These are phyloP conservation scores for Coreius guichenoti DNA, from an alignment of 2,797 vertebrate genomes.

Conservation along the genomic window DNA sequence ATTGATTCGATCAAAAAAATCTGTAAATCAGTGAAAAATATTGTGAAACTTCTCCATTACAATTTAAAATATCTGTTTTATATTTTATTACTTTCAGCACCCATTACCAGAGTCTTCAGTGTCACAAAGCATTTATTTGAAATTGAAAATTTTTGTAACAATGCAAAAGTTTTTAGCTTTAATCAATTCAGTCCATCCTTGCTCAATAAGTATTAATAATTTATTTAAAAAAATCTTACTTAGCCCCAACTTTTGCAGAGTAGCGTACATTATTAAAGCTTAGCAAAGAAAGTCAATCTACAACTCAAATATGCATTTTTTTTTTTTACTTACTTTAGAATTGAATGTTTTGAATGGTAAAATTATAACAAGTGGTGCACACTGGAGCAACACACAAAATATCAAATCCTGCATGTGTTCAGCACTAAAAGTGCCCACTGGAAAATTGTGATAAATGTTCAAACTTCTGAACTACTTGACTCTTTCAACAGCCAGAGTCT, in stretches of 20 bases:
- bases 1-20: no score
- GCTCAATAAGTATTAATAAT: background rate
- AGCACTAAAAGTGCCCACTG: background rate
- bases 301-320: background rate
- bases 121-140: no score
- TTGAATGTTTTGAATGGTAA: background rate
- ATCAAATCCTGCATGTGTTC: background rate
- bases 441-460: conserved; percentile 1
- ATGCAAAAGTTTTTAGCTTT: background rate
- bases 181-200: background rate
- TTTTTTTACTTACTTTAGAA: background rate
- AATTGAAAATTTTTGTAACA: no score
- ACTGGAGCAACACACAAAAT: background rate
- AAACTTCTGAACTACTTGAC: conserved; percentile 14
- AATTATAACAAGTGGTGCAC: background rate
- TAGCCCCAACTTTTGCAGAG: background rate
- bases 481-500: conserved; percentile 7
- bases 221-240: background rate
- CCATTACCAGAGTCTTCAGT: no score
- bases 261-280: background rate
- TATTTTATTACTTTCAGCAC: no score
- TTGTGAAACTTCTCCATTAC: no score
- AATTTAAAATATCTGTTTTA: background rate
- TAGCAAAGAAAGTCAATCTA: background rate
- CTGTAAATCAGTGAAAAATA: no score